Percentiles rank a stretch among this genome's conserved stretches.
These are phyloP conservation scores for Myotis findleyi DNA, from an alignment of 2,797 vertebrate species.

Conservation along the genomic window DNA sequence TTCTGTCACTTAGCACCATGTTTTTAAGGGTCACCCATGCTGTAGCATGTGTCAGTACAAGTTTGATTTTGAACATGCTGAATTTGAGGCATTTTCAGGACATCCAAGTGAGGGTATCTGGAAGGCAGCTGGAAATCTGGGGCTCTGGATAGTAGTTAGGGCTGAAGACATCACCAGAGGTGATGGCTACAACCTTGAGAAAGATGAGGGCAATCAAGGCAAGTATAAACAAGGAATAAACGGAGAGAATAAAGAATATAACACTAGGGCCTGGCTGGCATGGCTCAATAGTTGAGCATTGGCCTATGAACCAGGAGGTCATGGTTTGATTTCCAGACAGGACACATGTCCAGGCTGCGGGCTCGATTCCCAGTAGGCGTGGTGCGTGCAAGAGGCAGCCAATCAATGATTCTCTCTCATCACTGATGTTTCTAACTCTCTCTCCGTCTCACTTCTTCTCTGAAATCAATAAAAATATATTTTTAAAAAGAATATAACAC, in stretches of 20 bases:
- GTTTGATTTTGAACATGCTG: not conserved
- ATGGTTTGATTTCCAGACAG: too few relatives aligned
- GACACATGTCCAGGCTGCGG: too few relatives aligned
- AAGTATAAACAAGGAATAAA: not conserved
- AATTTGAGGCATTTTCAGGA: not conserved
- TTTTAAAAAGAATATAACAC: not conserved
- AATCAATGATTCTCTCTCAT: too few relatives aligned
- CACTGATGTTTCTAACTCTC: too few relatives aligned
- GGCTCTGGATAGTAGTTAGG: not conserved
- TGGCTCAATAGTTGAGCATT: too few relatives aligned
- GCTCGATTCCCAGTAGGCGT: too few relatives aligned
- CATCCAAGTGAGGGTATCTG: not conserved
- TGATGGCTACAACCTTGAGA: not conserved
- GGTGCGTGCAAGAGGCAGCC: too few relatives aligned
- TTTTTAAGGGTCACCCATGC: not conserved
- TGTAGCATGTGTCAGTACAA: not conserved
- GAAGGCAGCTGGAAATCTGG: not conserved
- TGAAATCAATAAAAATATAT: too few relatives aligned
- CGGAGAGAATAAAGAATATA: not conserved
- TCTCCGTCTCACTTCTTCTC: too few relatives aligned
- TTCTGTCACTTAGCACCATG: slow-evolving; percentile 20
- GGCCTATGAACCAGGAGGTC: too few relatives aligned
- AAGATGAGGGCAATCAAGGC: not conserved
- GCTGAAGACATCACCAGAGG: not conserved
- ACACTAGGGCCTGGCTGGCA: not conserved